Evolutionary conservation across 1,140 invertebrate species (phyloP).

Genomic region (Drosophila pseudoobscura): DNA sequence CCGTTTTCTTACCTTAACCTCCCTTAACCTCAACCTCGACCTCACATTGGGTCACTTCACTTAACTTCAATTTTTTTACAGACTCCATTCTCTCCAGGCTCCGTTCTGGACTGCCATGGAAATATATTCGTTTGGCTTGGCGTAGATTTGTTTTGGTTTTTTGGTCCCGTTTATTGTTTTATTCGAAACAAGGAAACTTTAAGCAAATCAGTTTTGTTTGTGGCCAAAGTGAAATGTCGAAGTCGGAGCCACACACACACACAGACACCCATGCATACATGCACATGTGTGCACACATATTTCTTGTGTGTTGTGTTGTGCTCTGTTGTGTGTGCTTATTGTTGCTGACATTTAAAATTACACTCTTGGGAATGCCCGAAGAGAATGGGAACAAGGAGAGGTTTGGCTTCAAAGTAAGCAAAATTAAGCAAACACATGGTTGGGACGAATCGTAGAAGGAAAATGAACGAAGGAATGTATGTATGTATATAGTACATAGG

Average conservation of each 20-base stretch:
- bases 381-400: conserved; percentile 44
- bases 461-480: too few species aligned
- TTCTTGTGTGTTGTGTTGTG: conserved; percentile 3
- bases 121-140: conserved; percentile 1
- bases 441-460: too few species aligned
- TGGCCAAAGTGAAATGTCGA: conserved; percentile 14
- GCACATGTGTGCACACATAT: not conserved
- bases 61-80: not conserved
- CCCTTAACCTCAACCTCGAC: too few species aligned
- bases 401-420: conserved; percentile 74
- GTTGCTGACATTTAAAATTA: conserved; percentile 79
- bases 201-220: conserved; percentile 45
- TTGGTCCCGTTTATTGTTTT: not conserved
- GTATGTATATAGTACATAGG: not conserved
- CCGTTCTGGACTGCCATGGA: too few species aligned
- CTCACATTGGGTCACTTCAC: too few species aligned
- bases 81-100: not conserved
- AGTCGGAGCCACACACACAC: conserved; percentile 16
- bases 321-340: conserved; percentile 44
- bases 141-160: conserved; percentile 7
- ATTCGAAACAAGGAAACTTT: conserved; percentile 29
- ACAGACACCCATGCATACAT: not conserved
- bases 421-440: conserved; percentile 61
- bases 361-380: conserved; percentile 70
- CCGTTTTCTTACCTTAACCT: too few species aligned